Evolutionary conservation across 1,140 invertebrate species (phyloP), one percentile per base, ranked within the genome.

Genomic region (Reticulitermes speratus): DNA sequence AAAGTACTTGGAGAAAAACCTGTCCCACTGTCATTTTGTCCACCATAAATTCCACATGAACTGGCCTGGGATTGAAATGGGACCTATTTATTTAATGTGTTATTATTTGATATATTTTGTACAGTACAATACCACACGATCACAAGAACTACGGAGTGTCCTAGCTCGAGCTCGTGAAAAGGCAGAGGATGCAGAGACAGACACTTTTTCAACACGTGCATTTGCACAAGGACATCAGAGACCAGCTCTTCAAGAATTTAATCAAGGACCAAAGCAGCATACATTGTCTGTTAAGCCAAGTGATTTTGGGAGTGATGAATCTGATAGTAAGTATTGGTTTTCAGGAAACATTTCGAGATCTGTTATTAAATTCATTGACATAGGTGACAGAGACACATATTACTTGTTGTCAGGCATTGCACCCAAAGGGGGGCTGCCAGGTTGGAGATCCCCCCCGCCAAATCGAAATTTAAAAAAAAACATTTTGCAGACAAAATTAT

Each of bases 81-180:
- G 9, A 48, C 9, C 45, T 48, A 48, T 0, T 48, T 48, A 48
- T 32, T 9, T 48, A 23, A 87, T 81, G 32, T 11, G n/a, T 86
- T 38, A n/a, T 83, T 6, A n/a, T 14, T n/a, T 38, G 1, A 44
- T 30, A 30, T 48, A 32, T 88, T 87, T 88, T 87, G 89, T 91
- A 69, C 89, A 95, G 94, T 95, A 94, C 90, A 95, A 95, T 89
- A 95, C 93, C 0, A 92, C 94, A 9, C 92, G 94, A 19, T 93
- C 93, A 3, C 94, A 94, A 52, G 95, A 96, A 90, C 90, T 96
- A 48, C 92, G 93, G 87, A 93, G 92, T 85, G 94, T 95, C 89
- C 91, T 96, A 86, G 93, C 93, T 38, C 93, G 93, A 89, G 94
- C 93, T 52, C 91, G 94, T 25, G 93, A 93, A 90, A 94, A 94